Percentiles rank a stretch among this genome's conserved stretches.
Evolutionary conservation across 2,113 vertebrate genomes (phyloP).

Genomic region (Macaca fascicularis): T2T-MFA8v1.1 NC_088386.1:57944001-57944500

Average conservation of each 20-base stretch:
- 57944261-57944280: neutral
- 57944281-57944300: neutral
- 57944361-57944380: neutral
- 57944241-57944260: neutral
- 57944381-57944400: neutral
- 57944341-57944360: neutral
- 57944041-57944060: conserved; percentile 15
- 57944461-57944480: neutral
- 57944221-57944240: neutral
- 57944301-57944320: neutral
- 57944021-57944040: conserved; percentile 34
- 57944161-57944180: neutral
- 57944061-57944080: conserved; percentile 51
- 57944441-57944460: neutral
- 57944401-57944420: neutral
- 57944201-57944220: neutral
- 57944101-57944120: conserved; percentile 17
- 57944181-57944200: neutral
- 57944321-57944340: neutral
- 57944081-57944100: conserved; percentile 18
- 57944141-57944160: neutral
- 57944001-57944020: neutral
- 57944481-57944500: neutral
- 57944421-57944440: neutral
- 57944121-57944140: conserved; percentile 45